phyloP scores from a whole-genome alignment of 2,113 vertebrate species.

The Thryonomys swinderianus region DNA sequence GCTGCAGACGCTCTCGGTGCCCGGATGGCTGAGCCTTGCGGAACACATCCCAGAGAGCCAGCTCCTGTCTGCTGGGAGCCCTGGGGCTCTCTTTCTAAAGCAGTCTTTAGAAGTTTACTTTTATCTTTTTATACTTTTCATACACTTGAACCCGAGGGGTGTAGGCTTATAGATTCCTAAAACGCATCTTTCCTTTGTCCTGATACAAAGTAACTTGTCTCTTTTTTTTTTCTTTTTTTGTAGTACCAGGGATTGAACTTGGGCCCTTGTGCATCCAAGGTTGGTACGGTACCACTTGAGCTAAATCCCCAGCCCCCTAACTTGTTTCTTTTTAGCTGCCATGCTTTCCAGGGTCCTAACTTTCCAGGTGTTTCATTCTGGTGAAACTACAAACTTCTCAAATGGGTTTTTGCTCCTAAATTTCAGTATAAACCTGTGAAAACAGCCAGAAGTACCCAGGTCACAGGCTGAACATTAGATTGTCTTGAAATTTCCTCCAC shows the following conservation, averaged over 20 bases:
- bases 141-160: background rate
- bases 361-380: background rate
- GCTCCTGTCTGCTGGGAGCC: background rate
- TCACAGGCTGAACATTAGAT: background rate
- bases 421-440: background rate
- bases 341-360: background rate
- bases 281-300: too few species aligned
- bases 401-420: background rate
- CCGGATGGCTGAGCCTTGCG: background rate
- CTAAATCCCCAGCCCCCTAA: too few species aligned
- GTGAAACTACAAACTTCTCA: background rate
- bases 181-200: background rate
- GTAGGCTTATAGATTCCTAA: background rate
- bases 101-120: background rate
- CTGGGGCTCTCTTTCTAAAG: background rate
- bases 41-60: background rate
- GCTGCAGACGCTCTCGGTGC: background rate
- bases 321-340: background rate
- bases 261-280: too few species aligned
- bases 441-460: background rate
- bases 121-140: background rate
- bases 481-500: background rate
- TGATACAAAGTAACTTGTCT: background rate
- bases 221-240: too few species aligned
- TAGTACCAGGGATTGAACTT: too few species aligned